Base-by-base conservation (phyloP, 2,797 vertebrate genomes). In the Staurois parvus region DNA sequence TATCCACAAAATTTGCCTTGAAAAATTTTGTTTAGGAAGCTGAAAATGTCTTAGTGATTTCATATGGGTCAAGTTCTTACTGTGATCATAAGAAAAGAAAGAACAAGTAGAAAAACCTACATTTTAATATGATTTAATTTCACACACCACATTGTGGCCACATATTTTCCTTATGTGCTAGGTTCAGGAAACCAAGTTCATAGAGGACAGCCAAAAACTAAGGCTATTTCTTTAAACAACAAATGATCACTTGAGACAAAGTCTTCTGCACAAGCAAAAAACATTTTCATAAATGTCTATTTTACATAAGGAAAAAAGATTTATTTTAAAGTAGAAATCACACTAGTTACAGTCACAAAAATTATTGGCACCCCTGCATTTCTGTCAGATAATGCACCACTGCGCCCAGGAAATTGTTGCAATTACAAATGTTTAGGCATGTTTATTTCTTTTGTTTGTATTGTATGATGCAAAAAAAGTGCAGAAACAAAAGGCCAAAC, bases 41-140 rank as follows among this genome's bases (percentile, higher is more conserved):
- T 13, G 6, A 45, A 10, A 79, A 68, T 45, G 62, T 45, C 76
- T 45, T 24, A 68, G 77, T 19, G n/a, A 59, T 37, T 80, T 48
- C 69, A 12, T 17, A 37, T 37, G 4, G 45, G 42, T 80, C 13
- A 26, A 70, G 78, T 80, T 80, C 67, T 56, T 72, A 56, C 67
- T 69, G 48, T 70, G 67, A 72, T 80, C 78, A 72, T 80, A 80
- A 37, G 32, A 80, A 32, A 32, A 59, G 52, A 68, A 69, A 69
- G 28, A 48, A 68, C 64, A 79, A 45, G 12, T 45, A 30, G 9
- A 69, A 24, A 34, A 69, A 30, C 30, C 40, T 67, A 69, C 64
- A 45, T 4, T 13, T 79, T 48, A n/a, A 52, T 45, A 7, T 24
- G 4, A 48, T 52, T 52, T 75, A 30, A 52, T 52, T 69, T 79